phyloP scores from a whole-genome alignment of 2,888 invertebrate genomes.

The Cerastoderma edule region DNA sequence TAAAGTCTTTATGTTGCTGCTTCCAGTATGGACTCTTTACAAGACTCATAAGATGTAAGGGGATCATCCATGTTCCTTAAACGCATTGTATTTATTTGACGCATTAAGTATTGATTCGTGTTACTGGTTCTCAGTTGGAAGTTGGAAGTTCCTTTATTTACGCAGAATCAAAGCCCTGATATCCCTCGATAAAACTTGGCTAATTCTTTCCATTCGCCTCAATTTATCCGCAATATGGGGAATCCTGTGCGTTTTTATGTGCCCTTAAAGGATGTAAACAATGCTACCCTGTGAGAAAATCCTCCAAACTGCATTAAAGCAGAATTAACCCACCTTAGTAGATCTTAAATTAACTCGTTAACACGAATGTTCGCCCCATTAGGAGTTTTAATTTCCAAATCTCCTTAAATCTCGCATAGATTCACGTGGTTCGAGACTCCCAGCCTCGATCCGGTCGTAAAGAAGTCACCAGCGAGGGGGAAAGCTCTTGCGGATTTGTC shows the following conservation, averaged over 20 bases:
- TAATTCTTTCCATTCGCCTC: constrained; percentile 10
- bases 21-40: too few relatives aligned
- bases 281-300: constrained; percentile 49
- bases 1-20: too few relatives aligned
- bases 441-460: constrained; percentile 58
- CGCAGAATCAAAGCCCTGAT: constrained; percentile 1
- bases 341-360: constrained; percentile 64
- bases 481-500: constrained; percentile 45
- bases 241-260: constrained; percentile 36
- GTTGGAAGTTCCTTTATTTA: constrained; percentile 9
- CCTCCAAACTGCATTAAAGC: constrained; percentile 59
- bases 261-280: constrained; percentile 49
- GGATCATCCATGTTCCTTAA: too few relatives aligned
- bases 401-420: constrained; percentile 52
- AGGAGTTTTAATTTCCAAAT: constrained; percentile 60
- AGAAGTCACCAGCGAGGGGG: constrained; percentile 49
- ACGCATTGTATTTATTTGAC: too few relatives aligned
- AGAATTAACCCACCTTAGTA: constrained; percentile 59
- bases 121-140: too few relatives aligned
- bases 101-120: too few relatives aligned
- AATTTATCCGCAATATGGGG: constrained; percentile 23
- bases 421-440: constrained; percentile 57
- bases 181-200: constrained; percentile 12
- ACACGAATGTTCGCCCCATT: constrained; percentile 53
- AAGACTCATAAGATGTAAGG: too few relatives aligned